Conservation (phyloP, 2,888 invertebrate genomes). For the Ashinkailepas kermadecensis region DNA sequence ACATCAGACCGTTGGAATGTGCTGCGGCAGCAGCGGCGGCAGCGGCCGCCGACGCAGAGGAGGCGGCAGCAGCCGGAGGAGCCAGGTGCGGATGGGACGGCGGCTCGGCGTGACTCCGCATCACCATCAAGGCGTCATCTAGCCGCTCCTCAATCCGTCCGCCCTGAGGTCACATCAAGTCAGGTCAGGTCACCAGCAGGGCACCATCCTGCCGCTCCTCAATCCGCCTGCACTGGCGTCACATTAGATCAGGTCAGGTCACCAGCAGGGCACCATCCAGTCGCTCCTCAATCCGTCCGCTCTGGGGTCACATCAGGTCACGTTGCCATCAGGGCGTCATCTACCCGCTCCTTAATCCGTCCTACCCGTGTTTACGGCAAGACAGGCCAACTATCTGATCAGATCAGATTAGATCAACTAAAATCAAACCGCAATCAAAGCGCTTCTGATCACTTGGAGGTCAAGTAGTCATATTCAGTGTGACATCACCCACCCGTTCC, state of each 20-base stretch:
- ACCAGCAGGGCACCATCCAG: too few relatives aligned
- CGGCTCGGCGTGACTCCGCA: constrained; percentile 33
- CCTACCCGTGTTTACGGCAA: neutral
- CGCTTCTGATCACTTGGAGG: too few relatives aligned
- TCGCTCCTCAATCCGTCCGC: neutral
- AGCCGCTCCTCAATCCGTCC: constrained; percentile 31
- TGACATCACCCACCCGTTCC: too few relatives aligned
- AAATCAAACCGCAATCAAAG: too few relatives aligned
- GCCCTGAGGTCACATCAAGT: neutral
- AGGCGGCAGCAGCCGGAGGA: constrained; percentile 28
- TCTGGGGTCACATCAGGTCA: neutral
- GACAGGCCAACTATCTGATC: too few relatives aligned
- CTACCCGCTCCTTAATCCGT: neutral
- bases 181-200: too few relatives aligned
- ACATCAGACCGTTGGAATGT: constrained; percentile 31
- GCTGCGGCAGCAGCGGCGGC: constrained; percentile 31
- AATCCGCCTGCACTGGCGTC: neutral
- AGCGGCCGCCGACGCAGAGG: constrained; percentile 26
- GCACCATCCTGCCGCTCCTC: too few relatives aligned
- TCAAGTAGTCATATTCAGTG: too few relatives aligned
- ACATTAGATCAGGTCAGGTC: too few relatives aligned
- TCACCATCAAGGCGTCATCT: constrained; percentile 32
- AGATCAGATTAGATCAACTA: too few relatives aligned
- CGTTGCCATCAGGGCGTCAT: too few relatives aligned
- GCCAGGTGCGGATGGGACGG: constrained; percentile 23